These are phyloP conservation scores for Eupsilia transversa DNA, from an alignment of 2,888 invertebrate genomes.

Conservation along the genomic window DNA sequence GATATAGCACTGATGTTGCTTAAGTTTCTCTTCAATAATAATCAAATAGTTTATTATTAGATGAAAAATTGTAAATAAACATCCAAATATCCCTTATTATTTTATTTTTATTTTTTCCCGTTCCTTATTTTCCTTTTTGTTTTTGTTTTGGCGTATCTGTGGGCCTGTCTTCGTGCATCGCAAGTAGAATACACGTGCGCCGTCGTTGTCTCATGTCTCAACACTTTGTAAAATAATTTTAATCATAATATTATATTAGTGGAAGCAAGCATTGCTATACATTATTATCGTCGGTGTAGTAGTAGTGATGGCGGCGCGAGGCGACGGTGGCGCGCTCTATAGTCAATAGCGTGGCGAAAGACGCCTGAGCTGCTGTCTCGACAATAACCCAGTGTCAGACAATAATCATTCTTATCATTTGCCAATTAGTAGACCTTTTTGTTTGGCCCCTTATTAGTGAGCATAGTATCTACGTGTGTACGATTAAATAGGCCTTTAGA, in stretches of 20 bases:
- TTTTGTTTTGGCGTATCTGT: conserved; percentile 62
- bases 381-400: conserved; percentile 91
- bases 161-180: conserved; percentile 77
- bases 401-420: conserved; percentile 89
- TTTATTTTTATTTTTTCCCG: conserved; percentile 85
- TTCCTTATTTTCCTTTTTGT: conserved; percentile 63
- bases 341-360: conserved; percentile 83
- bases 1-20: conserved; percentile 85
- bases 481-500: conserved; percentile 56
- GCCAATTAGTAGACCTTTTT: conserved; percentile 80
- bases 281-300: conserved; percentile 23
- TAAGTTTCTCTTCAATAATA: conserved; percentile 87
- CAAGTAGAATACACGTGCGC: conserved; percentile 70
- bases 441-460: conserved; percentile 75
- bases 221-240: conserved; percentile 53
- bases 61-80: conserved; percentile 90
- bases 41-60: conserved; percentile 88
- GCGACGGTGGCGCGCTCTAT: conserved; percentile 70
- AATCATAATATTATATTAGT: conserved; percentile 53
- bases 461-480: conserved; percentile 67
- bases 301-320: conserved; percentile 7
- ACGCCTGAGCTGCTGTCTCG: conserved; percentile 89
- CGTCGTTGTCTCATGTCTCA: conserved; percentile 20
- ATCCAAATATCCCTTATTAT: conserved; percentile 89
- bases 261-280: conserved; percentile 47